Base-by-base conservation (phyloP, 1,140 invertebrate species). In the Druon quercuslanigerum region DNA sequence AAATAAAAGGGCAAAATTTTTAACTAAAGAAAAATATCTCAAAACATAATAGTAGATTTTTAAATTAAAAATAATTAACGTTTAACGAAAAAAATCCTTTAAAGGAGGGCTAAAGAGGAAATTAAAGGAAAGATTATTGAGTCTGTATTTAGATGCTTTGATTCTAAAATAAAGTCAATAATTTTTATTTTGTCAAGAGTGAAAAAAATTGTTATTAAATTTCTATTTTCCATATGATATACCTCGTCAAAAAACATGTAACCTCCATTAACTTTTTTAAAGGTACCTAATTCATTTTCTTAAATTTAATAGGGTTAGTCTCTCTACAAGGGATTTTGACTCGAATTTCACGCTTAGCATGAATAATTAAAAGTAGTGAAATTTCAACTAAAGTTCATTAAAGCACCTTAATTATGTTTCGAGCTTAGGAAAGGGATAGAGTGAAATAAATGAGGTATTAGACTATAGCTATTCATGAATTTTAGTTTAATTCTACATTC, bases 361-460 rank as follows among this genome's bases (percentile, higher is more conserved):
- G 51, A 71, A 71, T 60, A 60, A 60, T 25, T 33, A 12, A 25
- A 60, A 60, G 33, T 25, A 33, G 20, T 60, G 33, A 33, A 20
- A 25, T 20, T 60, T 60, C 33, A 60, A 60, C 57, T 81, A 72
- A 50, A 20, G 71, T 50, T 73, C 51, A 74, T 70, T 76, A 80
- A 83, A 81, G 74, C 79, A 81, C 79, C 78, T 81, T 83, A 83
- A 83, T 83, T 81, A 83, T 80, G 79, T 81, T 81, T 77, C 73
- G 76, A 80, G 79, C 77, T 81, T 76, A 51, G 66, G 56, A 56
- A 33, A 79, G 71, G 56, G 75, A 77, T 77, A 78, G 66, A 78
- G 20, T 78, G 52, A 81, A 75, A 71, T 78, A 72, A 80, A 83
- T 81, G 79, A 81, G 57, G 9, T 20, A 25, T 25, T 25, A 25